Percentiles rank a stretch among this genome's conserved stretches.
These are phyloP conservation scores for Hetaerina titia DNA, from an alignment of 2,888 invertebrate genomes.

Conservation along the genomic window DNA sequence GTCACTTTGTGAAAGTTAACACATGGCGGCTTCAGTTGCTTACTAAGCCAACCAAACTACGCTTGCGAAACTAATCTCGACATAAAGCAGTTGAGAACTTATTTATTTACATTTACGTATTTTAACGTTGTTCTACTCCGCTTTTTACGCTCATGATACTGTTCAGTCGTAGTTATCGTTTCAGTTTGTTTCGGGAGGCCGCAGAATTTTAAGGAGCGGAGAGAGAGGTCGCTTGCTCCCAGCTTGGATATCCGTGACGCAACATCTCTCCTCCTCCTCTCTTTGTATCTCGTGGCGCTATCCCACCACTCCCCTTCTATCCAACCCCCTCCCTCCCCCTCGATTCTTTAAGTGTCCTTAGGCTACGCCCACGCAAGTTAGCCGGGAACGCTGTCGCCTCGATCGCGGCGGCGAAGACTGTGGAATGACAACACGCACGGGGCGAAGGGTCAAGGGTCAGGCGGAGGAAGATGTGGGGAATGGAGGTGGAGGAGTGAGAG, in stretches of 20 bases:
- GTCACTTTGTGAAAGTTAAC: no score
- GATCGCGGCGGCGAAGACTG: conserved; percentile 27
- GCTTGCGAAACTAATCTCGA: no score
- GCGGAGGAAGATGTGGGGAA: not conserved
- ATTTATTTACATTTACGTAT: no score
- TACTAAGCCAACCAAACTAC: no score
- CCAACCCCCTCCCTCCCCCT: not conserved
- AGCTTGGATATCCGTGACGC: conserved; percentile 11
- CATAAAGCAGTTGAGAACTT: no score
- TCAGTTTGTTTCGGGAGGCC: not conserved
- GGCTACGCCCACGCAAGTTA: conserved; percentile 16
- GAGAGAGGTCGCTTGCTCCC: not conserved
- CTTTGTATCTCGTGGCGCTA: not conserved
- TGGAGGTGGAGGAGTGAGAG: not conserved
- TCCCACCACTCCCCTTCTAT: not conserved
- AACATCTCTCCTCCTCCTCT: not conserved
- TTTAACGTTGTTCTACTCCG: not conserved
- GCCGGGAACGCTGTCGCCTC: conserved; percentile 15
- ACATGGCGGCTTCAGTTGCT: no score
- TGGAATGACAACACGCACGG: conserved; percentile 49
- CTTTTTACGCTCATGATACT: not conserved
- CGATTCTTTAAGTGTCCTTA: conserved; percentile 13
- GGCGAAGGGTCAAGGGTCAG: conserved; percentile 58
- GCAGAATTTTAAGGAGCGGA: not conserved
- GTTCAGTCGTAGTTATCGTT: not conserved